Evolutionary conservation across 2,888 invertebrate species (phyloP), one percentile per base, ranked within the genome.

Genomic region (Thymelicus lineola): DNA sequence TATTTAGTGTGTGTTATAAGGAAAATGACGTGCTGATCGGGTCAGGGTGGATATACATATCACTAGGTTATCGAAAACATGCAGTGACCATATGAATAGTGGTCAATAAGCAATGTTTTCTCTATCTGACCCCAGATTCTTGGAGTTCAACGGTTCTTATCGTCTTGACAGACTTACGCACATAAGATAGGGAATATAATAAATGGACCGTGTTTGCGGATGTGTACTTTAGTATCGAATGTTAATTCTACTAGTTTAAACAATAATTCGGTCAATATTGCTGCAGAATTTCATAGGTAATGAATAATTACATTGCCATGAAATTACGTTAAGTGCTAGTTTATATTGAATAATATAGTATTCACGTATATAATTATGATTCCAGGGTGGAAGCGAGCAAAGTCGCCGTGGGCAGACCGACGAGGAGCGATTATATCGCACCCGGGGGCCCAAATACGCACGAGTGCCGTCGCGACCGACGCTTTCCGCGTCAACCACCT

Each of bases 401-500:
- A 79, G 80, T 73, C 89, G 90, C 57, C 90, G 90, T 60, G 89
- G 88, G 64, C 91, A 91, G 82, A 85, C 84, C 77, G 91, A 92
- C 87, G 94, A 93, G 77, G 93, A 93, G 79, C 86, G 91, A 62
- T 78, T 92, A 74, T 91, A 91, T 79, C 80, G 86, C 71, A 77
- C 86, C 28, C 86, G 90, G 36, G 92, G 93, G 38, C 88, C 92
- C 2, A 94, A 92, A 75, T 94, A 94, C 88, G 89, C 91, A 10
- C 81, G 94, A 62, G 94, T 94, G 48, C 94, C 94, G 36, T 94
- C 94, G 4, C 85, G 86, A 66, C 90, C 94, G 59, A 94, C 94
- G 42, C 86, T 95, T 14, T 95, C 95, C 1, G 87, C 94, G 46
- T 95, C 95, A 53, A 95, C 95, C 69, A 95, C 95, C 79, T 94